Percentiles rank a stretch among this genome's conserved stretches.
These are phyloP conservation scores for Pyrocephalus nanus DNA, from an alignment of 2,797 vertebrate species.

Conservation along the genomic window DNA sequence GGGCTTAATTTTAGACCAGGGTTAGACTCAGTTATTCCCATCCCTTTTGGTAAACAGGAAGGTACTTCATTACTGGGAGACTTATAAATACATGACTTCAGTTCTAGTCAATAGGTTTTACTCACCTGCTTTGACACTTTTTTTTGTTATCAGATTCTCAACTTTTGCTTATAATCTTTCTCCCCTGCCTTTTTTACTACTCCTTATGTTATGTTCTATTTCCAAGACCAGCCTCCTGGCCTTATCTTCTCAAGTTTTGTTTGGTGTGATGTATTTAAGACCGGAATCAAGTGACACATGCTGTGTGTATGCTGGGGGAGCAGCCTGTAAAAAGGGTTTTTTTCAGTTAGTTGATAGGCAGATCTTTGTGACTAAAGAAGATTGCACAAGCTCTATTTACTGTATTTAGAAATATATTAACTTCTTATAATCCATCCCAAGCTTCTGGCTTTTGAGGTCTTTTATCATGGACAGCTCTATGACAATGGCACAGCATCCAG, in stretches of 20 bases:
- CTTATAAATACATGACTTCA: not conserved
- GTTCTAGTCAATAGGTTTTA: not conserved
- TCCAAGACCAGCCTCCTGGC: not conserved
- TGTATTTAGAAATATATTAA: not conserved
- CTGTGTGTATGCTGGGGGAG: not conserved
- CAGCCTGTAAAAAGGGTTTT: not conserved
- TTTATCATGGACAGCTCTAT: not conserved
- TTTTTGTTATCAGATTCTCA: not conserved
- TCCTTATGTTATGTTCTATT: not conserved
- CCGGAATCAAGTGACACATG: not conserved
- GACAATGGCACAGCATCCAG: not conserved
- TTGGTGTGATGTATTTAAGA: not conserved
- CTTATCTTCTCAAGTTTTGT: not conserved
- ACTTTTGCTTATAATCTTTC: not conserved
- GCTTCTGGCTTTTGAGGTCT: not conserved
- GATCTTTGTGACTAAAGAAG: not conserved
- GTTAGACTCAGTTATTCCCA: not conserved
- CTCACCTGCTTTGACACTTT: not conserved
- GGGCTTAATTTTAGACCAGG: not conserved
- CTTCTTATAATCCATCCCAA: not conserved
- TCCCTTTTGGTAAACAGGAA: not conserved
- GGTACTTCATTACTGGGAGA: not conserved
- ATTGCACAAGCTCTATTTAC: not conserved
- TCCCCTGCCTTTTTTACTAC: fast-evolving
- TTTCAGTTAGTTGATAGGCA: not conserved